phyloP scores from a whole-genome alignment of 1,140 invertebrate species.

The Cotesia vestalis region DNA sequence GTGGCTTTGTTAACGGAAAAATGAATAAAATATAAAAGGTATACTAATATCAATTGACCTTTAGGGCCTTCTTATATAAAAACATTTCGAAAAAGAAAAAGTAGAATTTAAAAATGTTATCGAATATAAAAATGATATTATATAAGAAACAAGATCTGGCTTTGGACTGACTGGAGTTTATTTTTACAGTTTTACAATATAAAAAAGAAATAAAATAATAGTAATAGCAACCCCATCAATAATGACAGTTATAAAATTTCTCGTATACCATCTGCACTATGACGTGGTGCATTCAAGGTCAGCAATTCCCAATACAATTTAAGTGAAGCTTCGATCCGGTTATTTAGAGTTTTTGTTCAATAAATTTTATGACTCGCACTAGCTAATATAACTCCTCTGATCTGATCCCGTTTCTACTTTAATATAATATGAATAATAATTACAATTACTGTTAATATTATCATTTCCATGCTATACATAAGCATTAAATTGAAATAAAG shows the following conservation, averaged over 20 bases:
- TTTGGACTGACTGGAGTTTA: no score
- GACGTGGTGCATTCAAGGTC: slow-evolving; percentile 13
- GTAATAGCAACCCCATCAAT: not conserved
- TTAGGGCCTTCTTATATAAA: no score
- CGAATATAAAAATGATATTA: no score
- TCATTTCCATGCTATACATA: no score
- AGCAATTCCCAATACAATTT: not conserved
- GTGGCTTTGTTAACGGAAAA: no score
- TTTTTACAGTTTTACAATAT: not conserved
- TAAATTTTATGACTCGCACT: not conserved
- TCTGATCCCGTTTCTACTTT: not conserved
- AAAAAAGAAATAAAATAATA: slow-evolving; percentile 6
- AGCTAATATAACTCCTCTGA: not conserved
- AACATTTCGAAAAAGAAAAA: no score
- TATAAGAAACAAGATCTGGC: no score
- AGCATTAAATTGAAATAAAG: not conserved
- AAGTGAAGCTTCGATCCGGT: not conserved
- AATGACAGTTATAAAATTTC: not conserved
- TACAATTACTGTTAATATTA: no score
- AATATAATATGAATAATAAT: slow-evolving; percentile 1
- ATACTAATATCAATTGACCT: no score
- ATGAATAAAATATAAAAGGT: no score
- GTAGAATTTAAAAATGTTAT: no score
- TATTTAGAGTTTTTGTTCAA: not conserved
- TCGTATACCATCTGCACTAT: slow-evolving; percentile 16